Conservation (phyloP, 2,888 invertebrate species). For the Scaptomyza flava region DNA sequence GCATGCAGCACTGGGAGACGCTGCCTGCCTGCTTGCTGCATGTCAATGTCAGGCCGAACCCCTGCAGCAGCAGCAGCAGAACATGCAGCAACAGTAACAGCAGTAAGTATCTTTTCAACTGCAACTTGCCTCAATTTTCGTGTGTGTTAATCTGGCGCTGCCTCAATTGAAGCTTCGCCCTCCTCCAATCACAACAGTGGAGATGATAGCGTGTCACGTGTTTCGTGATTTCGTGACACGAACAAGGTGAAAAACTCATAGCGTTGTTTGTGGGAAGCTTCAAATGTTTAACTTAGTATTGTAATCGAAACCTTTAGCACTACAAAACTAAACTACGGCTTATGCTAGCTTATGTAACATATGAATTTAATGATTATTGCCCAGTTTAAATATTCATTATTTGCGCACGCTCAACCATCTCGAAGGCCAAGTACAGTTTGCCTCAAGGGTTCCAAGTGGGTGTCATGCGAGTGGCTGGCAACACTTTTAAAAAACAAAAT, state of each 20-base stretch:
- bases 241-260: not conserved
- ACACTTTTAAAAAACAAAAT: conserved; percentile 44
- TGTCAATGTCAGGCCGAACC: conserved; percentile 65
- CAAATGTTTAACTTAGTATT: no score
- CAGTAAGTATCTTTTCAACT: conserved; percentile 29
- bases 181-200: conserved; percentile 8
- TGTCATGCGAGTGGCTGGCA: conserved; percentile 58
- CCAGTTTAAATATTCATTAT: no score
- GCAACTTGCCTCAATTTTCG: conserved; percentile 56
- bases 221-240: not conserved
- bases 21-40: conserved; percentile 25
- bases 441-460: conserved; percentile 52
- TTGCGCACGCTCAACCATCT: not conserved
- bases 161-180: conserved; percentile 58
- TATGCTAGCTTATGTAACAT: no score
- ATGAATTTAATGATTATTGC: no score
- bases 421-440: conserved; percentile 17
- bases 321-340: no score
- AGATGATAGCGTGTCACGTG: conserved; percentile 3
- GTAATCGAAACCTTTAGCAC: no score
- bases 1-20: conserved; percentile 22
- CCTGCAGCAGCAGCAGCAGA: conserved; percentile 16
- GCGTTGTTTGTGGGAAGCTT: no score
- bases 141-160: conserved; percentile 63
- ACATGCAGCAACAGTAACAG: not conserved